These are phyloP conservation scores for Cheilosia vulpina DNA, from an alignment of 2,888 invertebrate species.

Conservation along the genomic window DNA sequence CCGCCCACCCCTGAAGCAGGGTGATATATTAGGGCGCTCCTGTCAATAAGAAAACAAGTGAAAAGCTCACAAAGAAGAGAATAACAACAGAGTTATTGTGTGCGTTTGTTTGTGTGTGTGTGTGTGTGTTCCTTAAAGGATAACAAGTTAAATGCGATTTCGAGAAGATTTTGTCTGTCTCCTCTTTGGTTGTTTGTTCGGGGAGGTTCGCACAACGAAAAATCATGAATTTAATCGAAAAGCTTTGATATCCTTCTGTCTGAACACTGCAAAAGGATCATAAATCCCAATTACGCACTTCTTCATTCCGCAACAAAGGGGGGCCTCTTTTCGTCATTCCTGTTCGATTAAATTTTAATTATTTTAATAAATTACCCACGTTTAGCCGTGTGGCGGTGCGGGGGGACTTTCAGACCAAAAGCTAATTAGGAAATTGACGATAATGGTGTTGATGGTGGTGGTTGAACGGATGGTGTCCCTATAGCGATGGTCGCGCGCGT, in stretches of 20 bases:
- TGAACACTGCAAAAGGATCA: slow-evolving; percentile 33
- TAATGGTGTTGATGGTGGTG: slow-evolving; percentile 55
- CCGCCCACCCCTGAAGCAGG: slow-evolving; percentile 12
- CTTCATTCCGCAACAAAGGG: slow-evolving; percentile 4
- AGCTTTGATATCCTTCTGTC: slow-evolving; percentile 58
- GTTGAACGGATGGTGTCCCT: slow-evolving; percentile 8
- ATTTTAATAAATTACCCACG: slow-evolving; percentile 68
- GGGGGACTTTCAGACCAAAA: slow-evolving; percentile 24
- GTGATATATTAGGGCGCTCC: slow-evolving; percentile 72
- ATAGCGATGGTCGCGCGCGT: slow-evolving; percentile 56
- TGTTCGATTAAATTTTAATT: slow-evolving; percentile 69
- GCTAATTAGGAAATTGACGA: slow-evolving; percentile 61
- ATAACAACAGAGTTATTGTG: slow-evolving; percentile 45
- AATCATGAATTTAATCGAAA: slow-evolving; percentile 69
- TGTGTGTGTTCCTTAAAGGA: slow-evolving; percentile 42
- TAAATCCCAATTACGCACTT: slow-evolving; percentile 64
- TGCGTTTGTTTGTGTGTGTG: slow-evolving; percentile 12
- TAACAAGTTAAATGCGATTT: slow-evolving; percentile 73
- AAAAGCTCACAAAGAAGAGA: slow-evolving; percentile 55
- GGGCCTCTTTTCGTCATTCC: slow-evolving; percentile 26
- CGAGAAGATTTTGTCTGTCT: slow-evolving; percentile 29
- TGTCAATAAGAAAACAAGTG: slow-evolving; percentile 70
- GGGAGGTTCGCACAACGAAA: slow-evolving; percentile 21
- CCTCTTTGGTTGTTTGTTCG: slow-evolving; percentile 20
- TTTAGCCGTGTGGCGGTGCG: background rate